These are phyloP conservation scores for Lytechinus pictus DNA, from an alignment of 35 echinoderm and acorn worm species.

Conservation along the genomic window DNA sequence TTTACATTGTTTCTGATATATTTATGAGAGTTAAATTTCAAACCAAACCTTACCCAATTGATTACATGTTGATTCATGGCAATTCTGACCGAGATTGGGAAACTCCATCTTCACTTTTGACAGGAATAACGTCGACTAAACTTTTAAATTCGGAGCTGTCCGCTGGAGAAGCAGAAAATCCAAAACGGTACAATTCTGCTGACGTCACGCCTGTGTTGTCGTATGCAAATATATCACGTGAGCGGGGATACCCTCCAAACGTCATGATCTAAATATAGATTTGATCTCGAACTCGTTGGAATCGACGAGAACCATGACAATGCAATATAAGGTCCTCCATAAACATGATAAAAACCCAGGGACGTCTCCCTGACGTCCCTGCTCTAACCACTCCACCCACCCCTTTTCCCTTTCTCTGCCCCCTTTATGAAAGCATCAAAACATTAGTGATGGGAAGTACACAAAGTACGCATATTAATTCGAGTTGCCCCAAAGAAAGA, in stretches of 20 bases:
- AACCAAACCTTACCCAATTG: slow-evolving; percentile 55
- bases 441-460: too few relatives aligned
- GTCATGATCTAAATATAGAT: neutral
- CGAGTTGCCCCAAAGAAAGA: too few relatives aligned
- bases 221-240: neutral
- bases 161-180: too few relatives aligned
- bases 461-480: too few relatives aligned
- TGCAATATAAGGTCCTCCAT: neutral
- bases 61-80: slow-evolving; percentile 53
- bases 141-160: neutral
- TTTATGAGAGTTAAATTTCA: neutral
- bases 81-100: slow-evolving; percentile 65
- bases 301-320: neutral
- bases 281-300: neutral
- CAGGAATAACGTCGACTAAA: neutral
- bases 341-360: too few relatives aligned
- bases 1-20: neutral
- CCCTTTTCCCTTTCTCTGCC: too few relatives aligned
- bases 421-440: too few relatives aligned
- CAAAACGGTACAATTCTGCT: neutral
- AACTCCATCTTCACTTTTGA: slow-evolving; percentile 59
- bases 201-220: neutral
- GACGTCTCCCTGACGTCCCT: too few relatives aligned
- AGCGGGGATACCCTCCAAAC: neutral
- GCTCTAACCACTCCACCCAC: too few relatives aligned